Base-by-base conservation (phyloP, 2,797 vertebrate species). In the Adelosebastes latens region DNA sequence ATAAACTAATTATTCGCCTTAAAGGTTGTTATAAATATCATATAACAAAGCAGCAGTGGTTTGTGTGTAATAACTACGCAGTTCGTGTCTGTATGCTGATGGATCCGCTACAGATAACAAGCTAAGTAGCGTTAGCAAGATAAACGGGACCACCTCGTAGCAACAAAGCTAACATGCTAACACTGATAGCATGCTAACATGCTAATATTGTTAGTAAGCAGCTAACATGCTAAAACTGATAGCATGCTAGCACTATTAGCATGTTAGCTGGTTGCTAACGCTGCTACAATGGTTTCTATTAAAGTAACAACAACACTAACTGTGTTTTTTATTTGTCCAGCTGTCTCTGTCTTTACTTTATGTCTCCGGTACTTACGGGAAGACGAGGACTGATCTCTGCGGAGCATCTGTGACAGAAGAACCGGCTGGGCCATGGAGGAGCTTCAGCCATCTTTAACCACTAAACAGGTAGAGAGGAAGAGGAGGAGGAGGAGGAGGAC, bases 321-420 rank as follows among this genome's bases (percentile, higher is more conserved):
- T 0, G 2, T 14, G 13, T 46, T 77, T 73, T 56, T 60, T 3
- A 32, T 56, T 8, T 25, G 2, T 29, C 36, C 10, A 13, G 2
- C 0, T 3, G 14, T 58, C 8, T 16, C 2, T 5, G 2, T 25
- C 1, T 39, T 34, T 25, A 5, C 6, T 74, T 8, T 22, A 0
- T 52, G 62, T 61, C 9, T 1, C 0, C 5, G 16, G 58, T 62
- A 93, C 97, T 97, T 90, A 98, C 98, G 83, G 98, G 97, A 83
- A 99, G 95, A 46, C 96, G 96, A 81, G 98, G 98, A 65, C 95
- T 97, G 81, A 99, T 98, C 95, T 99, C 97, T 46, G 95, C 96
- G 27, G 97, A 97, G 85, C 98, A 98, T 96, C 96, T 97, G 91
- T 99, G 97, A 94, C 98, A 99, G 96, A 99, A 99, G 89, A 96